Conservation (phyloP, 2,113 vertebrate genomes). For the Pyrgilauda ruficollis region DNA sequence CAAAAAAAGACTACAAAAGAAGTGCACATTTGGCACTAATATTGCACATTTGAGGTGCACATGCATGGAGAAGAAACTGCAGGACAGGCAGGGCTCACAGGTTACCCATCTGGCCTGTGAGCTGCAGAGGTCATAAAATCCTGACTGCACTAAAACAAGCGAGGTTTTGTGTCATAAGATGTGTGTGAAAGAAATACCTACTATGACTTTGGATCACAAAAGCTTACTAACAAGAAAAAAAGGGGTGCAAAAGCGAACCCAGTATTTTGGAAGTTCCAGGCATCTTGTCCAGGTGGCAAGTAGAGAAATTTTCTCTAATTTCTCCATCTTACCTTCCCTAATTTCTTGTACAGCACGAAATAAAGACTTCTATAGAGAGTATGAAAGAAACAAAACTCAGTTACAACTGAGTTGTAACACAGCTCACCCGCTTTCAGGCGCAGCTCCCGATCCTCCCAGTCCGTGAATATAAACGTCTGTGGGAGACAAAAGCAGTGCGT, state of each 20-base stretch:
- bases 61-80: background rate
- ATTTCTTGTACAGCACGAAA: background rate
- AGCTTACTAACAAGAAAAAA: background rate
- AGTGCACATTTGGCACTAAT: background rate
- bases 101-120: background rate
- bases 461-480: slow-evolving; percentile 95
- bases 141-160: background rate
- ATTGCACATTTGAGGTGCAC: background rate
- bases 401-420: background rate
- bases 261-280: background rate
- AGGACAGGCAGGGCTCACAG: background rate
- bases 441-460: slow-evolving; percentile 89
- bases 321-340: background rate
- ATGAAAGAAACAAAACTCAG: background rate
- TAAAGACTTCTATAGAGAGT: background rate
- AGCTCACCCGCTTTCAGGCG: slow-evolving; percentile 79
- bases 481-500: background rate
- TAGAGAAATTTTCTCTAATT: background rate
- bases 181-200: background rate
- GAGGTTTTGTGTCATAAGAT: background rate
- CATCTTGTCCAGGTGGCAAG: background rate
- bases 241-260: background rate
- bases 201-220: background rate
- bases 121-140: background rate
- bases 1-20: background rate